These are phyloP conservation scores for Rhagonycha lutea DNA, from an alignment of 2,888 invertebrate species.

Conservation along the genomic window DNA sequence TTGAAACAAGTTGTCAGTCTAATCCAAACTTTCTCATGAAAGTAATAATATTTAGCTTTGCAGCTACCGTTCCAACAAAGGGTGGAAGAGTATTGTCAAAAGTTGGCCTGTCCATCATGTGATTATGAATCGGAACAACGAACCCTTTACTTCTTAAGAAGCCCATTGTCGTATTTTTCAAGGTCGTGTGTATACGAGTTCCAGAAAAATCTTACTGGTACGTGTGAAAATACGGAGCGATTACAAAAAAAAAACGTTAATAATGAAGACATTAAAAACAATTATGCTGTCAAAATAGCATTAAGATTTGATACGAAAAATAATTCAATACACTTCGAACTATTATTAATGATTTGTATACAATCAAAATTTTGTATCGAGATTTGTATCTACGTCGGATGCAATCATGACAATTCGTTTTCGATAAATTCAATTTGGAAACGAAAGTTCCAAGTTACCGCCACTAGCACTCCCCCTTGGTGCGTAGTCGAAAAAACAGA, in stretches of 20 bases:
- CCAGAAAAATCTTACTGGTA: not conserved
- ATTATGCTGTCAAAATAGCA: conserved; percentile 16
- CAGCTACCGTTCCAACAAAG: conserved; percentile 7
- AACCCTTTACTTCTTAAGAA: conserved; percentile 23
- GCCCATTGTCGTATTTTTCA: conserved; percentile 19
- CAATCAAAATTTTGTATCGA: conserved; percentile 13
- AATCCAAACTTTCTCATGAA: conserved; percentile 25
- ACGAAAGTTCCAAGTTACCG: conserved; percentile 19
- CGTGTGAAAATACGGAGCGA: not conserved
- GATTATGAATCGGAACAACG: conserved; percentile 22
- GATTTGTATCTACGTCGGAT: conserved; percentile 19
- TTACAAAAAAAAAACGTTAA: not conserved
- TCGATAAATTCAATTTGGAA: conserved; percentile 14
- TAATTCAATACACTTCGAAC: conserved; percentile 3
- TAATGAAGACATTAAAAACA: not conserved
- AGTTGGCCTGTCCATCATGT: conserved; percentile 24
- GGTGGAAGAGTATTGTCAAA: conserved; percentile 9
- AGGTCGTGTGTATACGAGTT: not conserved
- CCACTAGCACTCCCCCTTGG: not conserved
- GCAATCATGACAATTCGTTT: conserved; percentile 13
- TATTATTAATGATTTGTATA: conserved; percentile 18
- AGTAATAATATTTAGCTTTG: conserved; percentile 24
- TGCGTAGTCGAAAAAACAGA: not conserved
- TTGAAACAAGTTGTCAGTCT: conserved; percentile 14
- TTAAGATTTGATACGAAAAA: conserved; percentile 5